phyloP scores from a whole-genome alignment of 2,797 vertebrate species.

The Oophaga sylvatica region DNA sequence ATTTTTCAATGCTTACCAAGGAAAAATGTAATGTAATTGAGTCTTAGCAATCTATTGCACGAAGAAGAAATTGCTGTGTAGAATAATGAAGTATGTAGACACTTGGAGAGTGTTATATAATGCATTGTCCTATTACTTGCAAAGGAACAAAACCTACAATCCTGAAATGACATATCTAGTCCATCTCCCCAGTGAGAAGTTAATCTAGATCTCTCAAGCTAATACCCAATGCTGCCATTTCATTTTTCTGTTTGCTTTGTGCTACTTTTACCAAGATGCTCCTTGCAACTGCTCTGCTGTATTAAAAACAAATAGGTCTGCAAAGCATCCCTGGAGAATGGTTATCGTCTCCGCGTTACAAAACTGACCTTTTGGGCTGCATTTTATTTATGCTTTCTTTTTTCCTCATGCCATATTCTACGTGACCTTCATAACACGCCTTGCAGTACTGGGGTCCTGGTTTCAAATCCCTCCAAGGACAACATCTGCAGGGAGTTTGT shows the following conservation, averaged over 20 bases:
- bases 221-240: constrained; percentile 16
- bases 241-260: constrained; percentile 22
- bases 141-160: constrained; percentile 25
- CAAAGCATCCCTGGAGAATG: not conserved
- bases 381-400: not conserved
- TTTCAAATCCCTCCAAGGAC: too few relatives aligned
- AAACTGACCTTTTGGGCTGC: not conserved
- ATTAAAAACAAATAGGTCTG: constrained; percentile 1
- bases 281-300: not conserved
- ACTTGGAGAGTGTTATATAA: constrained; percentile 9
- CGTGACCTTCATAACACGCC: not conserved
- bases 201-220: not conserved
- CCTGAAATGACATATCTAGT: constrained; percentile 32
- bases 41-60: constrained; percentile 1
- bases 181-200: constrained; percentile 27
- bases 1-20: not conserved
- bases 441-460: too few relatives aligned
- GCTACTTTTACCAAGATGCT: constrained; percentile 27
- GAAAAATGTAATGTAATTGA: not conserved
- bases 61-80: not conserved
- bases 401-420: not conserved
- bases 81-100: not conserved
- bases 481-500: too few relatives aligned
- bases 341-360: not conserved
- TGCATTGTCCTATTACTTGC: constrained; percentile 1